Conservation (phyloP, 2,797 vertebrate species). For the Podarcis siculus region DNA sequence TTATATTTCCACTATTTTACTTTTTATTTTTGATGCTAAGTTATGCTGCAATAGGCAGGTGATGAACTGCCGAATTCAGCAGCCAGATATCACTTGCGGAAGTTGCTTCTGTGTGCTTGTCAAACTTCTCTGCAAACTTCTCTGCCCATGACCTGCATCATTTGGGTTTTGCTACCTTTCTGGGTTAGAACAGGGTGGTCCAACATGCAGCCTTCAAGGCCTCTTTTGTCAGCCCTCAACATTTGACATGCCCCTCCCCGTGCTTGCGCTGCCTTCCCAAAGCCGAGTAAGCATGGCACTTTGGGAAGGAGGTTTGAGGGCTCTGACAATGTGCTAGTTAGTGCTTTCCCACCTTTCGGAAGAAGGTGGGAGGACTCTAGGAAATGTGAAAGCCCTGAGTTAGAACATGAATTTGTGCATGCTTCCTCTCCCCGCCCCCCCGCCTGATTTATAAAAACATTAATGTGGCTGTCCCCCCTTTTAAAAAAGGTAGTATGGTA, state of each 20-base stretch:
- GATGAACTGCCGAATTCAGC: too few species aligned
- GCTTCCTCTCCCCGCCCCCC: neutral
- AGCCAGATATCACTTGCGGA: neutral
- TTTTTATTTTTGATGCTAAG: neutral
- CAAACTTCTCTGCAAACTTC: neutral
- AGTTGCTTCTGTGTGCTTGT: too few species aligned
- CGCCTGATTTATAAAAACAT: neutral
- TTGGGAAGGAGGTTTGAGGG: too few species aligned
- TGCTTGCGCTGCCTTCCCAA: too few species aligned
- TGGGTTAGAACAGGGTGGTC: neutral
- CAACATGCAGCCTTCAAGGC: too few species aligned
- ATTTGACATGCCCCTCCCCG: too few species aligned
- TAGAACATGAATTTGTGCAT: neutral
- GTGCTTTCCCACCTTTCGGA: too few species aligned
- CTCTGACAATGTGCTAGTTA: too few species aligned
- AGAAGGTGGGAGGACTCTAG: too few species aligned
- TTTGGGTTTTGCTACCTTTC: neutral
- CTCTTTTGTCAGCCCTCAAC: too few species aligned
- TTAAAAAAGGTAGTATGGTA: neutral
- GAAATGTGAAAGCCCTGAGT: too few species aligned
- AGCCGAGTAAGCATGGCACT: too few species aligned
- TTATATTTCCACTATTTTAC: neutral
- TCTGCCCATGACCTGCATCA: neutral
- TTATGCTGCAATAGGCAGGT: neutral
- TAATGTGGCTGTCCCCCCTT: neutral